Percentiles rank a stretch among this genome's conserved stretches.
Evolutionary conservation across 2,888 invertebrate species (phyloP).

Genomic region (Acronicta leporina): DNA sequence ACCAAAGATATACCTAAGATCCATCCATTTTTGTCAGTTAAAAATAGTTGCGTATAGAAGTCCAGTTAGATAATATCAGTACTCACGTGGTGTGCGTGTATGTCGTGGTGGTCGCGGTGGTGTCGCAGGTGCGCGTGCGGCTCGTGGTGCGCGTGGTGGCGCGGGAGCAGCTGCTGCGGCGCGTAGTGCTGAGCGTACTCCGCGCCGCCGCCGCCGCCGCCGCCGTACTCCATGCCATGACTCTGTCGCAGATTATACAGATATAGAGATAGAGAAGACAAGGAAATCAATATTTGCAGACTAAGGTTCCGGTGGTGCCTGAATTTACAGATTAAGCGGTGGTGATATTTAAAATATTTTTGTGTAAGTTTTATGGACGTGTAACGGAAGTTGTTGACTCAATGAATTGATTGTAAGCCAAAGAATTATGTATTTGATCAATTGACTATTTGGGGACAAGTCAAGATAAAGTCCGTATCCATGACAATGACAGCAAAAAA

Average conservation of each 20-base stretch:
- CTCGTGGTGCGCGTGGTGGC: conserved; percentile 84
- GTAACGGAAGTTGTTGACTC: conserved; percentile 16
- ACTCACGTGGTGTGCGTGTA: conserved; percentile 85
- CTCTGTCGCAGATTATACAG: conserved; percentile 67
- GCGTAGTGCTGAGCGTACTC: conserved; percentile 86
- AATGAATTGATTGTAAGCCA: conserved; percentile 4
- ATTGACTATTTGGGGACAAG: conserved; percentile 24
- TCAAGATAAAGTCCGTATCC: conserved; percentile 37
- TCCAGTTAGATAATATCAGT: background rate
- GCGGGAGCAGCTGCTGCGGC: conserved; percentile 83
- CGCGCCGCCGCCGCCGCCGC: conserved; percentile 78
- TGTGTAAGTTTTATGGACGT: too few species aligned
- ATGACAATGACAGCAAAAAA: conserved; percentile 15
- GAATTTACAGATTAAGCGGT: too few species aligned
- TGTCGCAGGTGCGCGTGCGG: conserved; percentile 83
- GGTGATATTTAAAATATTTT: too few species aligned
- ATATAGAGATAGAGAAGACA: conserved; percentile 4
- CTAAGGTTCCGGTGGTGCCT: too few species aligned
- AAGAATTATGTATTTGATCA: conserved; percentile 12
- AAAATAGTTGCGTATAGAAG: too few species aligned
- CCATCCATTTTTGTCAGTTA: too few species aligned
- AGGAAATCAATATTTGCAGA: background rate
- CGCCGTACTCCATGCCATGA: conserved; percentile 87
- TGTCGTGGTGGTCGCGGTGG: conserved; percentile 84
- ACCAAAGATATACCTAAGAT: too few species aligned